Evolutionary conservation across 2,888 invertebrate genomes (phyloP), one percentile per base, ranked within the genome.

Genomic region (Lithophane semibrunnea): DNA sequence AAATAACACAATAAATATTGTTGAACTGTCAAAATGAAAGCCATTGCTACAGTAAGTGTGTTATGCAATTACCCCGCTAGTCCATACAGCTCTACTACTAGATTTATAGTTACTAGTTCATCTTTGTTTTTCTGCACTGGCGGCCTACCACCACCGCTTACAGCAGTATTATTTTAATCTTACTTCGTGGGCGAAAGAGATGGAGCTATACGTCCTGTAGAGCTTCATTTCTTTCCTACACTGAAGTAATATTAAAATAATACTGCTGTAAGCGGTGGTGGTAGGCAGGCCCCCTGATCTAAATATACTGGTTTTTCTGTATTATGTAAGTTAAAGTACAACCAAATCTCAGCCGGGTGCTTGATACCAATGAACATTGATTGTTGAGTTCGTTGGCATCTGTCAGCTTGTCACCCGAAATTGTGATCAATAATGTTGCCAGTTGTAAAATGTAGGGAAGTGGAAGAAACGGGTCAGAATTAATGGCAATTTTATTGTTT

Each of bases 361-460:
- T 68, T 75, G 42, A 69, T 73, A 76, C 64, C 73, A 85, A 83
- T 82, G 61, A 63, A 68, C 64, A 71, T 56, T 71, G 82, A 77
- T 73, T 73, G 64, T 10, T 10, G 83, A 42, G 86, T 73, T 77
- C 86, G 49, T 68, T 82, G 83, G 65, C 83, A 72, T 47, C 75
- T 79, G 69, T 73, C 81, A 73, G 8, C 37, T 47, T 79, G 85
- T 61, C 81, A 76, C 9, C 58, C 29, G 29, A 85, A 85, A 86
- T 85, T 83, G 65, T 82, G 86, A 77, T 72, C 68, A 72, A 82
- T 83, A 77, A 77, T 74, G 77, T 74, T 76, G 54, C 52, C 68
- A 75, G 47, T 65, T 69, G 61, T 66, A 75, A 71, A 84, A 84
- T 80, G 1, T 80, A 47, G 68, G 81, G 85, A 82, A 82, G 83